Evolutionary conservation across 1,140 invertebrate genomes (phyloP).

Genomic region (Drosophila chauvacae): DNA sequence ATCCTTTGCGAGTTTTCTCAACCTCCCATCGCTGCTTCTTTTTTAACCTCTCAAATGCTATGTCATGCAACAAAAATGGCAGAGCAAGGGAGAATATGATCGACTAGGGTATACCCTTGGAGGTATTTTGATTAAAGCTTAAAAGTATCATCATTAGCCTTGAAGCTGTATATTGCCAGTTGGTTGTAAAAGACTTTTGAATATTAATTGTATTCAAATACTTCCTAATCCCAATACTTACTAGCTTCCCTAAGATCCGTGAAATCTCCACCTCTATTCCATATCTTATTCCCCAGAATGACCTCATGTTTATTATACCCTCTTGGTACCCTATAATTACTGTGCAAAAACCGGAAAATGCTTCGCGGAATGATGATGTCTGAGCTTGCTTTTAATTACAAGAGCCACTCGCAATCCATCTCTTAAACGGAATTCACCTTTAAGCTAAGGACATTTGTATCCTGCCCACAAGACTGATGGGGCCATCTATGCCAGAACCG

Average conservation of each 20-base stretch:
- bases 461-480: neutral
- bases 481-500: neutral
- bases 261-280: neutral
- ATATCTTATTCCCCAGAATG: fast-evolving
- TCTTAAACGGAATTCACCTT: constrained; percentile 16
- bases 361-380: constrained; percentile 14
- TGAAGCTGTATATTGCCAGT: neutral
- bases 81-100: neutral
- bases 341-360: constrained; percentile 20
- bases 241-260: no score
- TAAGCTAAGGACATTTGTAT: constrained; percentile 1
- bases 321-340: neutral
- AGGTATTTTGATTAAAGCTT: no score
- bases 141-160: no score
- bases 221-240: no score
- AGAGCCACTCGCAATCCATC: constrained; percentile 42
- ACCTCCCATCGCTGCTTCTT: neutral
- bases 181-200: neutral
- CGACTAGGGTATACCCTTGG: neutral
- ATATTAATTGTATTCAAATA: neutral
- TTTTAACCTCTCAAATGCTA: constrained; percentile 7
- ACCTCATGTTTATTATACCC: neutral
- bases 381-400: constrained; percentile 42
- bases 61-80: constrained; percentile 25
- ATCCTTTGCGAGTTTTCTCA: constrained; percentile 5